Evolutionary conservation across 1,140 invertebrate genomes (phyloP).

Genomic region (Brachystomella parvula): DNA sequence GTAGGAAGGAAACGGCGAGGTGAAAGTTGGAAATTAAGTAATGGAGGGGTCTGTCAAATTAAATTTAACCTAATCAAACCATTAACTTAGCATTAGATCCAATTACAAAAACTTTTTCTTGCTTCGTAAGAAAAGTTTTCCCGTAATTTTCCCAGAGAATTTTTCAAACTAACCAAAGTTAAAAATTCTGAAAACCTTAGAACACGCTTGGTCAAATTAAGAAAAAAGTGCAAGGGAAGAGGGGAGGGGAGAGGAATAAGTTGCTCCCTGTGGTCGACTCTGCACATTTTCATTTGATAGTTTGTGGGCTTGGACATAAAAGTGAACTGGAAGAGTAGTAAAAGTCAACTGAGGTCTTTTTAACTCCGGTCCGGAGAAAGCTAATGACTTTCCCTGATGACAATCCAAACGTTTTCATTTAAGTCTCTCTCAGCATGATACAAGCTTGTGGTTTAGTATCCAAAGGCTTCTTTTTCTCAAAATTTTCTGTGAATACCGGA

Average conservation of each 20-base stretch:
- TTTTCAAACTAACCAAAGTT: too few relatives aligned
- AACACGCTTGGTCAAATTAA: neutral
- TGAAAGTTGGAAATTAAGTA: neutral
- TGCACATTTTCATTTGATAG: too few relatives aligned
- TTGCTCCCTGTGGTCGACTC: too few relatives aligned
- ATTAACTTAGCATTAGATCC: constrained; percentile 1
- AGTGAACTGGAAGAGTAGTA: neutral
- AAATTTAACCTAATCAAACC: constrained; percentile 8
- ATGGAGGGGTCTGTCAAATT: neutral
- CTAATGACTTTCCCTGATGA: constrained; percentile 7
- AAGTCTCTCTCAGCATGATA: too few relatives aligned
- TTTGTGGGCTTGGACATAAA: neutral
- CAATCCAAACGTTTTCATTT: constrained; percentile 9
- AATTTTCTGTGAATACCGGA: too few relatives aligned
- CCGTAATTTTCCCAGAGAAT: too few relatives aligned
- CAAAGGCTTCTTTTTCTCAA: neutral
- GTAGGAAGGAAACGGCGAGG: neutral
- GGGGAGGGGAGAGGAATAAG: neutral
- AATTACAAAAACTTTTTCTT: neutral
- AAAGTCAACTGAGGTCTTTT: neutral
- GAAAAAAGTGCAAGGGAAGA: neutral
- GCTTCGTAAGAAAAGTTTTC: neutral
- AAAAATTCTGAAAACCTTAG: neutral
- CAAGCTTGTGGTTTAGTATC: neutral
- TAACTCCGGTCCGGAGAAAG: neutral